A percentile compares a stretch with the other conserved stretches of the same genome.
Evolutionary conservation across 2,888 invertebrate species (phyloP).

Genomic region (Siphlonurus alternatus): DNA sequence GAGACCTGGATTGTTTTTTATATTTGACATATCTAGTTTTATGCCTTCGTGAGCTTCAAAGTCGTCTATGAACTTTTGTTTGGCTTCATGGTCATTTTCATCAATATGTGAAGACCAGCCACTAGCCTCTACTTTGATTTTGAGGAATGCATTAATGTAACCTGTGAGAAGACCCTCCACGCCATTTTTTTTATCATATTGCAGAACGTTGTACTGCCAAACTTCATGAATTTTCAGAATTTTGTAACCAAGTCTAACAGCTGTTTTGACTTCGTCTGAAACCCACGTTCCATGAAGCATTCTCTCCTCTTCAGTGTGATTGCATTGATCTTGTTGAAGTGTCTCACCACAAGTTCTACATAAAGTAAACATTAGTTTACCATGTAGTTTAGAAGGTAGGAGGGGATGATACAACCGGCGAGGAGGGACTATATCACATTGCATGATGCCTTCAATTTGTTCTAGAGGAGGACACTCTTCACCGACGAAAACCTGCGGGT

Average conservation of each 20-base stretch:
- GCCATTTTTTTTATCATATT: too few relatives aligned
- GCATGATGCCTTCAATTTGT: neutral
- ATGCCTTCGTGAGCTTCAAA: neutral
- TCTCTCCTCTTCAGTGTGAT: neutral
- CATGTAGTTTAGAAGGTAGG: neutral
- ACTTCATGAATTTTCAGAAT: neutral
- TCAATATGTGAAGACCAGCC: neutral
- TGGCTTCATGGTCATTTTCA: neutral
- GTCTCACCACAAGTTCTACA: conserved; percentile 19
- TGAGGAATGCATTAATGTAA: neutral
- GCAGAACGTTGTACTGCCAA: neutral
- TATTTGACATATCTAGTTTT: neutral
- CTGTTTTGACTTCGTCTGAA: neutral
- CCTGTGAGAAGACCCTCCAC: neutral
- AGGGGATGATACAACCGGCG: neutral
- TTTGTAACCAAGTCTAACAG: neutral
- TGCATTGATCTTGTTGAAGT: neutral
- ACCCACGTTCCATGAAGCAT: neutral
- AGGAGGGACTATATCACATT: conserved; percentile 11
- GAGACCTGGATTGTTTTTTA: neutral
- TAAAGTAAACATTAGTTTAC: conserved; percentile 11
- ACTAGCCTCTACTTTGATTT: neutral
- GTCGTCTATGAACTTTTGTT: neutral
- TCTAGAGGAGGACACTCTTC: neutral
- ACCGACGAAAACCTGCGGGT: neutral